Evolutionary conservation across 2,113 vertebrate genomes (phyloP), one percentile per base, ranked within the genome.

Genomic region (Colinus virginianus): DNA sequence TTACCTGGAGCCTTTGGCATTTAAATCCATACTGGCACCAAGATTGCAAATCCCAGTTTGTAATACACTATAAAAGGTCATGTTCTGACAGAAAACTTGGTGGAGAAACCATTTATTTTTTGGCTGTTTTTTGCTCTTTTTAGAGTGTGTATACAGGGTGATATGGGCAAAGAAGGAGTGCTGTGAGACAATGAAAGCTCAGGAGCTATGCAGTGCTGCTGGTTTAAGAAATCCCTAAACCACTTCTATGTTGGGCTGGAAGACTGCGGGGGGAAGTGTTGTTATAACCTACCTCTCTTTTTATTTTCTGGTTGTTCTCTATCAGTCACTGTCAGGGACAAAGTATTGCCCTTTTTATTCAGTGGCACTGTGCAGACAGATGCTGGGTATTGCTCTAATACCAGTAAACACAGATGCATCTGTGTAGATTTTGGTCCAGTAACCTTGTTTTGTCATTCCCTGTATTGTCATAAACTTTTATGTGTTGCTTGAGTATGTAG

Each of bases 1-100:
- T 1, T 9, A 59, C 34, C 18, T 67, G 49, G 10, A 80, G 5
- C 25, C 68, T 78, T 64, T 0, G 0, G 9, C 49, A 43, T 30
- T n/a, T 40, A 61, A 79, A 80, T 67, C 28, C 32, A 11, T 0
- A 5, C 42, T 75, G 26, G 58, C 46, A 36, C 21, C 18, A 34
- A 56, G 36, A 26, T 62, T 67, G 40, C 0, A 16, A 81, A 88
- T 56, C 42, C 32, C 72, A 30, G 13, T 42, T 79, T 75, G 7
- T 21, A 59, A 28, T 56, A 56, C 13, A 9, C 32, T 88, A 88
- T 78, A 84, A 22, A 90, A 59, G 77, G 86, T 38, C 13, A 8
- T 34, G 12, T 49, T 91, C 38, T 64, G 69, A 56, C 38, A 74
- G 61, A 74, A 93, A 88, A 80, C 79, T 74, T 51, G 36, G n/a